phyloP scores from a whole-genome alignment of 2,113 vertebrate genomes.

The Datnioides undecimradiatus region DNA sequence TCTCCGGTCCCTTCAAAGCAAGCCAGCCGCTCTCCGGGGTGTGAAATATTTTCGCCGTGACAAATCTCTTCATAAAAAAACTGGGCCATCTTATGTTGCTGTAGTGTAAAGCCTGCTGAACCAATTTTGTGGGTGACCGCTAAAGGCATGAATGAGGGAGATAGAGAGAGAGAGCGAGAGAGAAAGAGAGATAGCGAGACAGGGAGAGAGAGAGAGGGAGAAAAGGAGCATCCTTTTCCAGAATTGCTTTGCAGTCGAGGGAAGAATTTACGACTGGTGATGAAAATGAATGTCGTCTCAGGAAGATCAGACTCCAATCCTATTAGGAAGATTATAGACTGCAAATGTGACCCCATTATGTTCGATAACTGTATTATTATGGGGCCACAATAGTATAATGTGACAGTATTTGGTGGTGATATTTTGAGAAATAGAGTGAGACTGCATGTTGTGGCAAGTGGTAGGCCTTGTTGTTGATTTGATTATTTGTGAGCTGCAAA shows the following conservation, averaged over 20 bases:
- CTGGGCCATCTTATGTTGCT: constrained; percentile 46
- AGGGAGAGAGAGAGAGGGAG: background rate
- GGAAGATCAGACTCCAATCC: constrained; percentile 17
- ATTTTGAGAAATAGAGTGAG: background rate
- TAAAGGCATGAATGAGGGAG: constrained; percentile 37
- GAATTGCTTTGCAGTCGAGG: constrained; percentile 55
- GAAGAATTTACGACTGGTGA: constrained; percentile 54
- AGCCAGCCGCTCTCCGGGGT: constrained; percentile 45
- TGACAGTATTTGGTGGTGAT: too few relatives aligned
- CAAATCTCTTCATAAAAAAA: constrained; percentile 52
- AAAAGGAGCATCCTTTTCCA: constrained; percentile 37
- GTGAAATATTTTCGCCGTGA: constrained; percentile 42
- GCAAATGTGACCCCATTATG: background rate
- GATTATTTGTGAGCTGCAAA: constrained; percentile 14
- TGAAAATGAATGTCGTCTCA: constrained; percentile 44
- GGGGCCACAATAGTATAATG: background rate
- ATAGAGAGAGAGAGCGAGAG: background rate
- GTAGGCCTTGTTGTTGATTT: constrained; percentile 19
- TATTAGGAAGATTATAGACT: constrained; percentile 44
- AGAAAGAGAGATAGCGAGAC: background rate
- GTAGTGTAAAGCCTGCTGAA: constrained; percentile 9
- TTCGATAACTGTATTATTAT: constrained; percentile 6
- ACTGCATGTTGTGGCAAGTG: constrained; percentile 24
- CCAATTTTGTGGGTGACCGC: constrained; percentile 53
- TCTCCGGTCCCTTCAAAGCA: constrained; percentile 66